Conservation (phyloP, 2,797 vertebrate species). For the Iguana delicatissima region DNA sequence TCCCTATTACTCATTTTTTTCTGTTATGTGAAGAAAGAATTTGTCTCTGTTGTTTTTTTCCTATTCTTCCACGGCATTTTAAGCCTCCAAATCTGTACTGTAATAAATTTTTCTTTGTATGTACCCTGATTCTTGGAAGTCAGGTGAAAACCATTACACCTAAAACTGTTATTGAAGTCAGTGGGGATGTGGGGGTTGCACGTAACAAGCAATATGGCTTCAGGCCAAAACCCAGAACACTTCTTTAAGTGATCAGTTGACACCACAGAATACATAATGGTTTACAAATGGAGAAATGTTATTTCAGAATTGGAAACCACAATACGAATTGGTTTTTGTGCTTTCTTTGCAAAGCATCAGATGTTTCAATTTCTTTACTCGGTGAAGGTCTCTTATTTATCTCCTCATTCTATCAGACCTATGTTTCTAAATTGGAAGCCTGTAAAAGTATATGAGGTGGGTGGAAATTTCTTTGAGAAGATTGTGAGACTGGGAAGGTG, state of each 20-base stretch:
- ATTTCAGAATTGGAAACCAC: conserved; percentile 40
- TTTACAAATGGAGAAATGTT: conserved; percentile 21
- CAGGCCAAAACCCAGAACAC: background rate
- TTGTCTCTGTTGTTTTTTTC: background rate
- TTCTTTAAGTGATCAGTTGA: conserved; percentile 10
- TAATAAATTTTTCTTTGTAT: conserved; percentile 39
- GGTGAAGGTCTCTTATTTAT: conserved; percentile 26
- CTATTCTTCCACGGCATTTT: conserved; percentile 24
- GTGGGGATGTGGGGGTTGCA: background rate
- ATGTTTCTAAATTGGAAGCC: background rate
- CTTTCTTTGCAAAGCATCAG: conserved; percentile 17
- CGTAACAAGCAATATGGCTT: conserved; percentile 19
- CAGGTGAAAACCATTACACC: background rate
- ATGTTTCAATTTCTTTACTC: conserved; percentile 21
- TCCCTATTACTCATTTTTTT: conserved; percentile 20
- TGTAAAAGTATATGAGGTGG: background rate
- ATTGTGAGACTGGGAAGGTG: background rate
- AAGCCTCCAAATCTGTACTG: conserved; percentile 16
- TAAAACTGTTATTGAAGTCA: conserved; percentile 1
- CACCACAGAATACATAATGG: background rate
- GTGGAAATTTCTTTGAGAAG: conserved; percentile 1
- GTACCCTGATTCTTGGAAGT: conserved; percentile 6
- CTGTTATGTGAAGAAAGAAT: background rate
- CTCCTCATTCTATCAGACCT: conserved; percentile 12
- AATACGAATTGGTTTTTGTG: background rate